Percentiles rank a stretch among this genome's conserved stretches.
Conservation (phyloP, 2,113 vertebrate species). For the Rhipidura dahli region DNA sequence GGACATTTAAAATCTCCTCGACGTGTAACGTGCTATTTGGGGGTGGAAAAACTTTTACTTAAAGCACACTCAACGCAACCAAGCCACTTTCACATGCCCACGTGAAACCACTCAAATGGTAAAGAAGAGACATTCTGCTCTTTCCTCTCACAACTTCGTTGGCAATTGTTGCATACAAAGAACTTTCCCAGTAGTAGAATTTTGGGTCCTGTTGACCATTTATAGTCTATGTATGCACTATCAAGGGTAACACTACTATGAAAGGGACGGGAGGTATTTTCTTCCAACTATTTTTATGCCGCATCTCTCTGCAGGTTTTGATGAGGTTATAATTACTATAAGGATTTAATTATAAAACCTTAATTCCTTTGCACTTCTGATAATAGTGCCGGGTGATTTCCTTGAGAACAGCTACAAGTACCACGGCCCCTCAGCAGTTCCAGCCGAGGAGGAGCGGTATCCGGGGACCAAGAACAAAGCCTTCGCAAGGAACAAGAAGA, state of each 20-base stretch:
- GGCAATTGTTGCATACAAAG: constrained; percentile 62
- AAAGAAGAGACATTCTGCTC: background rate
- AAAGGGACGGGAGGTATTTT: rapidly evolving
- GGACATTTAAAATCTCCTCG: background rate
- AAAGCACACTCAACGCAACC: background rate
- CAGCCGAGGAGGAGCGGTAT: background rate
- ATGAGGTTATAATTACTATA: background rate
- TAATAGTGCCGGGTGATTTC: background rate
- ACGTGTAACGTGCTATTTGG: background rate
- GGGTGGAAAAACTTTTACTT: constrained; percentile 5
- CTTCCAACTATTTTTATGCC: background rate
- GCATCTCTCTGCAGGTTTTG: background rate
- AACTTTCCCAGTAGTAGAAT: constrained; percentile 55
- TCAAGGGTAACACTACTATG: rapidly evolving
- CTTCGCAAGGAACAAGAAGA: background rate
- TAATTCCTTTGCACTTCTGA: background rate
- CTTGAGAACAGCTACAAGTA: background rate
- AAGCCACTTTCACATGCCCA: background rate
- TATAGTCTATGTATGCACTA: background rate
- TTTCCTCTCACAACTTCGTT: background rate
- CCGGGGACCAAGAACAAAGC: constrained; percentile 51
- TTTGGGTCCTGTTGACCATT: background rate
- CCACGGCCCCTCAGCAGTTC: background rate
- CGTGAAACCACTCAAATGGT: background rate
- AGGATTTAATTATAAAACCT: background rate